Evolutionary conservation across 1,140 invertebrate species (phyloP).

Genomic region (Piezodorus guildinii): DNA sequence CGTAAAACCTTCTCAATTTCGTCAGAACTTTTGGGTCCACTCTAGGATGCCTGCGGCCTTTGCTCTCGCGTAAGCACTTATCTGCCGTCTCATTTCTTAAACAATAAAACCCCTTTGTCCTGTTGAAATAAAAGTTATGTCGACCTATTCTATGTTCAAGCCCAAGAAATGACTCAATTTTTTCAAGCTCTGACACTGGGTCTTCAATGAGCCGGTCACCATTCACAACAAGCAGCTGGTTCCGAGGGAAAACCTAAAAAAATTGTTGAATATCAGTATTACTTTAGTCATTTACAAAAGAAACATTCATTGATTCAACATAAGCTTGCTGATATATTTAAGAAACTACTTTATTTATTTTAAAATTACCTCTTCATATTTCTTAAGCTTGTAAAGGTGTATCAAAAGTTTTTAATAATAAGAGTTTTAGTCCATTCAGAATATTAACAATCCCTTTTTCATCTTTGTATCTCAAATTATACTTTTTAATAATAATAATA

Average conservation of each 20-base stretch:
- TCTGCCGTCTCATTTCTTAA: constrained; percentile 67
- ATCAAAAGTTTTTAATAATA: too few relatives aligned
- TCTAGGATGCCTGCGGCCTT: constrained; percentile 83
- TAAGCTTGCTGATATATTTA: too few relatives aligned
- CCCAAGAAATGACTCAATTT: constrained; percentile 79
- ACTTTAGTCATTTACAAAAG: constrained; percentile 28
- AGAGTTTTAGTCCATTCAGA: too few relatives aligned
- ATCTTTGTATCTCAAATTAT: too few relatives aligned
- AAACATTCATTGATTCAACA: too few relatives aligned
- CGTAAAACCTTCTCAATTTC: constrained; percentile 63
- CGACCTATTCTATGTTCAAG: constrained; percentile 64
- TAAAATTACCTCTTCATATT: too few relatives aligned
- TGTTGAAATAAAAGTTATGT: constrained; percentile 93
- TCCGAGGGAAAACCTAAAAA: constrained; percentile 59
- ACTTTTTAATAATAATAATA: too few relatives aligned
- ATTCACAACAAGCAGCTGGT: constrained; percentile 88
- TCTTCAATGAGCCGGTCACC: constrained; percentile 91
- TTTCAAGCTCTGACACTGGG: constrained; percentile 77
- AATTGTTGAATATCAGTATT: constrained; percentile 25
- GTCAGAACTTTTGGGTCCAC: constrained; percentile 73
- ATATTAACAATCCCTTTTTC: too few relatives aligned
- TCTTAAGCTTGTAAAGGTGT: too few relatives aligned
- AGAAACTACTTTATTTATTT: too few relatives aligned
- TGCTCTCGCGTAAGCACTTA: constrained; percentile 87
- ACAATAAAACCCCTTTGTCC: constrained; percentile 95